Base-by-base conservation (phyloP, 2,797 vertebrate genomes). In the Syngnathus acus region DNA sequence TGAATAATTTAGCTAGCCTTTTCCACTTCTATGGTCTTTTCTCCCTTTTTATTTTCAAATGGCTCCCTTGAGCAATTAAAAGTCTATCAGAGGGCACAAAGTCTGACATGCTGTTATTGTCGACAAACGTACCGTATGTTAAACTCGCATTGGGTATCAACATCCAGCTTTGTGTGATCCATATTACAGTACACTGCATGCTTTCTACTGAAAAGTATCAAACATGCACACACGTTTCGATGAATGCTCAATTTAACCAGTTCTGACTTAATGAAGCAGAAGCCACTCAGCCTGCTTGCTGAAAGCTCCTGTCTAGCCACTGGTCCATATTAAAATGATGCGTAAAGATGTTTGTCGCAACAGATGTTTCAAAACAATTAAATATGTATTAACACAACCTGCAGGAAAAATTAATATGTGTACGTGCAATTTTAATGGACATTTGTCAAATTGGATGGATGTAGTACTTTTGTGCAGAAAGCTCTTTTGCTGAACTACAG, bases 351-450 rank as follows among this genome's bases (percentile, higher is more conserved):
- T 87, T 88, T 82, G 84, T 90, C 87, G 86, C 75, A 64, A 74
- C 75, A 87, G 83, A 83, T 67, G 47, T 82, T 75, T 62, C 6
- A 26, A 45, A 62, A 62, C 39, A 43, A 62, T 39, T 40, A 10
- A 19, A n/a, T 11, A 32, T 40, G 38, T 60, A 11, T 40, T 94
- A 95, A 95, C 91, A 85, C 63, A 87, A 94, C 91, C 89, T 93
- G 90, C 71, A 68, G 89, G 86, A 89, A 92, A 92, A 91, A 88
- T 38, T 23, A 38, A 45, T 32, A 42, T 57, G 8, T 39, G 19
- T 19, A 39, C 10, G 17, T 45, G 42, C 13, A 23, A 43, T n/a
- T 62, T 45, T 14, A 62, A 45, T 23, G 1, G 1, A 43, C 6
- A 21, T 42, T 60, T 5, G 11, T 42, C n/a, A 6, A 40, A n/a